Conservation (phyloP, 2,113 vertebrate genomes). For the Salvelinus alpinus region DNA sequence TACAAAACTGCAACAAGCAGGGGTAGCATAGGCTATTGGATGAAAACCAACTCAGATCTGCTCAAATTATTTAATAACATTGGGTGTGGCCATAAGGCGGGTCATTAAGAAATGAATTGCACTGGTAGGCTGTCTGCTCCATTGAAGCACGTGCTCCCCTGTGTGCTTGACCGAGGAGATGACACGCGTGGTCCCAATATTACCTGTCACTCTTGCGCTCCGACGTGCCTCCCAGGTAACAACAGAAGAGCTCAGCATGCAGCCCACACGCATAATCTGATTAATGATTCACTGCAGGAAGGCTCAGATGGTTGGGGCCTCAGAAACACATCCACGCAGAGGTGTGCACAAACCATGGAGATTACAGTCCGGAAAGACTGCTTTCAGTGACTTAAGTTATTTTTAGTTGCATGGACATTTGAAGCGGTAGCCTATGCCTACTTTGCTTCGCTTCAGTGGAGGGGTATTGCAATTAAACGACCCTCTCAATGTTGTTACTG, state of each 20-base stretch:
- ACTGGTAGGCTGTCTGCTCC: neutral
- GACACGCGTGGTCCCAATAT: neutral
- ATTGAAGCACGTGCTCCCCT: neutral
- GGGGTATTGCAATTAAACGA: too few species aligned
- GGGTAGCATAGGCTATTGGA: too few species aligned
- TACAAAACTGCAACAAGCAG: too few species aligned
- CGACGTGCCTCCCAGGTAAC: constrained; percentile 30
- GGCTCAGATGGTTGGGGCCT: neutral
- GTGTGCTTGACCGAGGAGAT: neutral
- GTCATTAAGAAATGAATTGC: neutral
- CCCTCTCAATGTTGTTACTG: too few species aligned
- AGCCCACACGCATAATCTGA: constrained; percentile 51
- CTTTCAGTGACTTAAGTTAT: neutral
- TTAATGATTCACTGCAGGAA: constrained; percentile 59
- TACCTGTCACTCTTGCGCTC: neutral
- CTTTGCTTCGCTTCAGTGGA: too few species aligned
- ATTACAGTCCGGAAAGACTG: neutral
- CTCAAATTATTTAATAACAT: too few species aligned
- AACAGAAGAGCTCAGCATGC: constrained; percentile 30
- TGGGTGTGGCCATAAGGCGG: neutral
- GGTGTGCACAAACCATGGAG: too few species aligned
- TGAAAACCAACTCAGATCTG: too few species aligned
- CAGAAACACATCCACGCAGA: neutral
- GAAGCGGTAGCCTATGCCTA: too few species aligned
- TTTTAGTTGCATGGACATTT: neutral